Percentiles rank a stretch among this genome's conserved stretches.
phyloP scores from a whole-genome alignment of 2,888 invertebrate genomes.

The Helicoverpa assulta region DNA sequence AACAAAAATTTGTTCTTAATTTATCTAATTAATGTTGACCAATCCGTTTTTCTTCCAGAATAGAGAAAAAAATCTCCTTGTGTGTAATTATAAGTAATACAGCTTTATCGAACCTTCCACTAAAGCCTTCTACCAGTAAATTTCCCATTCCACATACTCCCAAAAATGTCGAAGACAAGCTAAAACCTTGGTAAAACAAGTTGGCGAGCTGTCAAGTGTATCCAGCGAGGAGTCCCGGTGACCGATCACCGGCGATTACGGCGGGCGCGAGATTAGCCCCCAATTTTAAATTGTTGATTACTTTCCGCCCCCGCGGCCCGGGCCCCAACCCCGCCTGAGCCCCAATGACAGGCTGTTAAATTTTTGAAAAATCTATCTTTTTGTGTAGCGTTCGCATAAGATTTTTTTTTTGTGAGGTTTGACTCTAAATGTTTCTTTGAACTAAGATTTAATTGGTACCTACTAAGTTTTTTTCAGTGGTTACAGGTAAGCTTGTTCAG shows the following conservation, averaged over 20 bases:
- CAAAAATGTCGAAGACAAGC: slow-evolving; percentile 1
- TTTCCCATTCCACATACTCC: neutral
- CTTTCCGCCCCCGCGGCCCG: slow-evolving; percentile 70
- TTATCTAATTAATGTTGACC: too few relatives aligned
- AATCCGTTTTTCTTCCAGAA: too few relatives aligned
- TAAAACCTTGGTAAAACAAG: slow-evolving; percentile 22
- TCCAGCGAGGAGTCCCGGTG: slow-evolving; percentile 63
- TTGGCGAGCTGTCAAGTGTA: slow-evolving; percentile 41
- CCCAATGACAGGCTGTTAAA: slow-evolving; percentile 83
- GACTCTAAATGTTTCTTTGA: neutral
- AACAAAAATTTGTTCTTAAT: too few relatives aligned
- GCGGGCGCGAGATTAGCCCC: slow-evolving; percentile 82
- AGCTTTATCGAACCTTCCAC: neutral
- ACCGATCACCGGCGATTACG: slow-evolving; percentile 83
- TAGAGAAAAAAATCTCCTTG: too few relatives aligned
- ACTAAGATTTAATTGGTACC: too few relatives aligned
- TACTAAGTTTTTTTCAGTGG: too few relatives aligned
- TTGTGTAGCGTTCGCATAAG: slow-evolving; percentile 58
- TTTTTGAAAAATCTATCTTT: slow-evolving; percentile 78
- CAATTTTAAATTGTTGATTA: slow-evolving; percentile 90
- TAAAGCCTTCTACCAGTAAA: neutral
- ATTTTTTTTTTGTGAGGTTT: neutral
- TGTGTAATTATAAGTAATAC: too few relatives aligned
- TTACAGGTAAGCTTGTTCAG: too few relatives aligned
- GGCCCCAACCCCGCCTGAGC: slow-evolving; percentile 65